Conservation (phyloP, 2,888 invertebrate species). For the Amphipoea oculea region DNA sequence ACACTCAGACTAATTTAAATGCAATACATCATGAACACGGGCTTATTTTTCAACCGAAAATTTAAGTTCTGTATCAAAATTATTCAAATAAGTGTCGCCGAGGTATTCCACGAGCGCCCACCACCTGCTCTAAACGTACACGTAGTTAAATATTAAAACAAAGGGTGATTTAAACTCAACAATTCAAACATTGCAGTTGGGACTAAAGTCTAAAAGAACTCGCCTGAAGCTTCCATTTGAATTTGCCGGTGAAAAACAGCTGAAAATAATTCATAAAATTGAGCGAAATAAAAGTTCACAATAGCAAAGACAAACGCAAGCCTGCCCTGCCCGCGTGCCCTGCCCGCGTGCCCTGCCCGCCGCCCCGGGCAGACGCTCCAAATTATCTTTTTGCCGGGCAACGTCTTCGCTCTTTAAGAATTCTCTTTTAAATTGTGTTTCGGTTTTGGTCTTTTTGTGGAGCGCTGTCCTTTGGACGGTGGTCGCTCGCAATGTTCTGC, state of each 20-base stretch:
- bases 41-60: slow-evolving; percentile 51
- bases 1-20: slow-evolving; percentile 43
- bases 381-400: slow-evolving; percentile 87
- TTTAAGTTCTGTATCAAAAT: slow-evolving; percentile 47
- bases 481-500: slow-evolving; percentile 80
- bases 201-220: slow-evolving; percentile 69
- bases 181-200: slow-evolving; percentile 58
- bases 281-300: slow-evolving; percentile 88
- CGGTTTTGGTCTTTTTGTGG: slow-evolving; percentile 85
- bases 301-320: slow-evolving; percentile 88
- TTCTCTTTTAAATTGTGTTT: slow-evolving; percentile 90
- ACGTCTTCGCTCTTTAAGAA: slow-evolving; percentile 89
- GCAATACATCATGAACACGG: slow-evolving; percentile 51
- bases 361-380: slow-evolving; percentile 80
- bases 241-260: slow-evolving; percentile 86
- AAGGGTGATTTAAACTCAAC: slow-evolving; percentile 55
- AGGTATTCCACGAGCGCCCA: slow-evolving; percentile 20
- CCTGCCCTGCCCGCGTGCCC: slow-evolving; percentile 53
- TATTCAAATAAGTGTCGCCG: slow-evolving; percentile 59
- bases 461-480: slow-evolving; percentile 84
- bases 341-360: slow-evolving; percentile 69
- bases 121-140: slow-evolving; percentile 32
- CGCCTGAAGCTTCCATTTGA: slow-evolving; percentile 78
- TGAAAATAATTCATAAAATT: slow-evolving; percentile 89
- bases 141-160: slow-evolving; percentile 57